phyloP scores from a whole-genome alignment of 2,797 vertebrate species.

The Helostoma temminkii region DNA sequence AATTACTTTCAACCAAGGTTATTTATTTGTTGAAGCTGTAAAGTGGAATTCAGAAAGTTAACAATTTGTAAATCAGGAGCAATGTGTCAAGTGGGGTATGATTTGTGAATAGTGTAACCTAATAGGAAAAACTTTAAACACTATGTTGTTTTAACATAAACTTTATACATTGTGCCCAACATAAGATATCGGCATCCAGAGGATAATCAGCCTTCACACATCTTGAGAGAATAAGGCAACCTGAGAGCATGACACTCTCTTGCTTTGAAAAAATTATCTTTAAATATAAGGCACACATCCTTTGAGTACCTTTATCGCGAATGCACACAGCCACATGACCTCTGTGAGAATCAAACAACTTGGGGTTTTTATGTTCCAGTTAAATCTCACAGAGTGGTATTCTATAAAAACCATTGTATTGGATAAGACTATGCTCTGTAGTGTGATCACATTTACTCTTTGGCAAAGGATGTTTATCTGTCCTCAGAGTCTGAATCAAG shows the following conservation, averaged over 20 bases:
- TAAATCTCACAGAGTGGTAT: slow-evolving; percentile 13
- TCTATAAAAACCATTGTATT: neutral
- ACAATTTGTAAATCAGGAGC: slow-evolving; percentile 14
- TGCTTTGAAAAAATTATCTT: slow-evolving; percentile 1
- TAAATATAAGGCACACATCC: slow-evolving; percentile 1
- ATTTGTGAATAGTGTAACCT: neutral
- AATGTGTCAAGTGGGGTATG: slow-evolving; percentile 11
- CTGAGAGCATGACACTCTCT: neutral
- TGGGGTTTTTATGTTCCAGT: neutral
- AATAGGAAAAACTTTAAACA: slow-evolving; percentile 4
- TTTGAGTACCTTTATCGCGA: neutral
- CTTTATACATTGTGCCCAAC: neutral
- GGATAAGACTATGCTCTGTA: slow-evolving; percentile 5
- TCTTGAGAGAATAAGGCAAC: slow-evolving; percentile 11
- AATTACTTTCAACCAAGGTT: slow-evolving; percentile 14
- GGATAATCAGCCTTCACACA: slow-evolving; percentile 12
- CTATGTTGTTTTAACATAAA: slow-evolving; percentile 19
- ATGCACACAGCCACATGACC: neutral
- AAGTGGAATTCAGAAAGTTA: slow-evolving; percentile 8
- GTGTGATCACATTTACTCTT: slow-evolving; percentile 8
- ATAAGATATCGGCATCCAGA: slow-evolving; percentile 14
- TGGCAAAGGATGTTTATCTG: slow-evolving; percentile 15
- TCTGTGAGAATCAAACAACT: slow-evolving; percentile 16
- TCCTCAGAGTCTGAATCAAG: slow-evolving; percentile 17
- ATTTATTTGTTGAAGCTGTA: slow-evolving; percentile 9